Percentiles rank a stretch among this genome's conserved stretches.
Conservation (phyloP, 1,140 invertebrate genomes). For the Drosophila tsacasi region DNA sequence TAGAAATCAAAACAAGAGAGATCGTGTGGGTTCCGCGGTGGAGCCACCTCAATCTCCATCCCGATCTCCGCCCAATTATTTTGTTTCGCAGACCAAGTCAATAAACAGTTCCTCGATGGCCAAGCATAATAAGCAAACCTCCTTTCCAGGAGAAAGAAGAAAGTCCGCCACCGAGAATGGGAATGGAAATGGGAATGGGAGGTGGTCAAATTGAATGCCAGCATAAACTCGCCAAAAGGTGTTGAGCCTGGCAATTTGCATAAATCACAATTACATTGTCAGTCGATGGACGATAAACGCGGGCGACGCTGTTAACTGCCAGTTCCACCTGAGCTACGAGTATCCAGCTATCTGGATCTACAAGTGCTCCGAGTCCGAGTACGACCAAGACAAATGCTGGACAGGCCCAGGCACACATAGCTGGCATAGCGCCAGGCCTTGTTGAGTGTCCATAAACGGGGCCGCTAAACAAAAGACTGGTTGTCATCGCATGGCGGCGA, state of each 20-base stretch:
- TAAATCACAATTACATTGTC: slow-evolving; percentile 82
- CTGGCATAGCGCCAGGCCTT: slow-evolving; percentile 62
- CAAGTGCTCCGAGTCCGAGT: slow-evolving; percentile 47
- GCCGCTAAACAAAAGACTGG: slow-evolving; percentile 54
- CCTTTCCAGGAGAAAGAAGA: slow-evolving; percentile 47
- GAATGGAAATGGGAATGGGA: slow-evolving; percentile 3
- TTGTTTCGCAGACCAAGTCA: slow-evolving; percentile 60
- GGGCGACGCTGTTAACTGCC: slow-evolving; percentile 47
- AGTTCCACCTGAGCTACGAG: slow-evolving; percentile 34
- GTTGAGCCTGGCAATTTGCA: slow-evolving; percentile 71
- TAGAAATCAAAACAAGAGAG: slow-evolving; percentile 77
- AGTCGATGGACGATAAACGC: slow-evolving; percentile 71
- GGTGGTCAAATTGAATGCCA: slow-evolving; percentile 37
- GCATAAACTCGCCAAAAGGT: slow-evolving; percentile 54
- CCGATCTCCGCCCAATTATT: slow-evolving; percentile 42
- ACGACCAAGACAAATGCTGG: slow-evolving; percentile 65
- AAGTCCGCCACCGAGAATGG: slow-evolving; percentile 35
- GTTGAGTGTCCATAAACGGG: slow-evolving; percentile 62
- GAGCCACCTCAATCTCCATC: not conserved
- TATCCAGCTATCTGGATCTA: slow-evolving; percentile 31
- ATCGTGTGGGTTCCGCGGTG: slow-evolving; percentile 53
- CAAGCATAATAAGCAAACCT: slow-evolving; percentile 60
- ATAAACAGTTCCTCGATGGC: slow-evolving; percentile 57
- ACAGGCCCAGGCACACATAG: slow-evolving; percentile 4
- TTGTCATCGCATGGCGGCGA: slow-evolving; percentile 32